Evolutionary conservation across 2,113 vertebrate species (phyloP).

Genomic region (Ochotona princeps): DNA sequence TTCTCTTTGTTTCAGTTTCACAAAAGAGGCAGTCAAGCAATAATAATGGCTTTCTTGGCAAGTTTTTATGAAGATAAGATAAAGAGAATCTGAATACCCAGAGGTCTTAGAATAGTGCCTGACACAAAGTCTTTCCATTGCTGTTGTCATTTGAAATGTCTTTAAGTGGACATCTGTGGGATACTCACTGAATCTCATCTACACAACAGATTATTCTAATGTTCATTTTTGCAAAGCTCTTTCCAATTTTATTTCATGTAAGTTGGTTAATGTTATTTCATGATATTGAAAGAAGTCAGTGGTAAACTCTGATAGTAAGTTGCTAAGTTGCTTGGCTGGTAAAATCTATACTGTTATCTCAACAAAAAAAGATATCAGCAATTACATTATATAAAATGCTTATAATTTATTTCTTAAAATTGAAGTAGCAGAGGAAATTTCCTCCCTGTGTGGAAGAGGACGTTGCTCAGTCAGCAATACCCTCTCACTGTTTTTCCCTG

Average conservation of each 20-base stretch:
- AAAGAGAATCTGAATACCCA: neutral
- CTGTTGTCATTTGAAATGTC: conserved; percentile 36
- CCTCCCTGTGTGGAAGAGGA: neutral
- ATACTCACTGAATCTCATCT: neutral
- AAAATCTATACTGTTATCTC: neutral
- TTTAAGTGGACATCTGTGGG: neutral
- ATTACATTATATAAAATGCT: neutral
- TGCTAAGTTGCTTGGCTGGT: conserved; percentile 39
- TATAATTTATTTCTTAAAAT: neutral
- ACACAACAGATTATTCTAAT: neutral
- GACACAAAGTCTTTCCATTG: neutral
- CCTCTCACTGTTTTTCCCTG: neutral
- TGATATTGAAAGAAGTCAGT: conserved; percentile 1
- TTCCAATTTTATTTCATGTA: neutral
- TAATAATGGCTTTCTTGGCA: neutral
- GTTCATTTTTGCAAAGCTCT: neutral
- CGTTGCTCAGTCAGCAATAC: neutral
- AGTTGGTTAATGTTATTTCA: neutral
- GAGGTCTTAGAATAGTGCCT: neutral
- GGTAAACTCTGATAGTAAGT: neutral
- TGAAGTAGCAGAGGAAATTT: neutral
- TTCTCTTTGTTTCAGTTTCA: neutral
- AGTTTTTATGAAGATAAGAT: neutral
- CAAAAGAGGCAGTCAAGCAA: neutral
- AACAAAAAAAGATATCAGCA: neutral